Base-by-base conservation (phyloP, 2,113 vertebrate species). In the Salvelinus sp. region DNA sequence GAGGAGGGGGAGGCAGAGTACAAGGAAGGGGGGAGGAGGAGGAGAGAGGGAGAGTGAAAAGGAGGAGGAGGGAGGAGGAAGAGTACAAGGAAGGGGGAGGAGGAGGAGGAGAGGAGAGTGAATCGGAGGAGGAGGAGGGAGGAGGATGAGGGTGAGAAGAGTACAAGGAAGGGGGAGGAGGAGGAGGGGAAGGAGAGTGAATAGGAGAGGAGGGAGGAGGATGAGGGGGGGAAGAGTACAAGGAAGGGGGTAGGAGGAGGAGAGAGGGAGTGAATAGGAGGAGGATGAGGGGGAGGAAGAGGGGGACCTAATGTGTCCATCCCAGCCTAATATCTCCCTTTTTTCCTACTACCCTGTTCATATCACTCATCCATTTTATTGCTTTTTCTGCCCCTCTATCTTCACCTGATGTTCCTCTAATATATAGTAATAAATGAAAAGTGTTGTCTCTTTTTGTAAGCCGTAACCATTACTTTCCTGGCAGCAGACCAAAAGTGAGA, bases 391-490 rank as follows among this genome's bases (percentile, higher is more conserved):
- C 71, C 83, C 64, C 28, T 81, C 73, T 73, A 76, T 77, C 75
- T 77, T 83, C 81, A 83, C 79, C 75, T 83, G 75, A 65, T 57
- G 77, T 78, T 71, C 72, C 70, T 84, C 60, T 79, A 85, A 86
- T 88, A 84, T 82, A 90, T 79, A 73, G 73, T 78, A 70, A 84
- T 77, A 83, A 80, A 88, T 76, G 79, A 76, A 86, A 79, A 50
- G 10, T 62, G 62, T 74, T 79, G 65, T 74, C 63, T 58, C 76
- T 69, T 57, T 81, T 69, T 64, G 33, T 48, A n/a, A 48, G 47
- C 76, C 73, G 73, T 64, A 68, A 79, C 22, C 67, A 23, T 89
- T 84, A 82, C 81, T 88, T 89, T 86, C 79, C 79, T 92, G 89
- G 90, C 83, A 33, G 9, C 6, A 2, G 18, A 85, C 89, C 87